phyloP scores from a whole-genome alignment of 2,888 invertebrate species.

The Thysanoteuthis rhombus region DNA sequence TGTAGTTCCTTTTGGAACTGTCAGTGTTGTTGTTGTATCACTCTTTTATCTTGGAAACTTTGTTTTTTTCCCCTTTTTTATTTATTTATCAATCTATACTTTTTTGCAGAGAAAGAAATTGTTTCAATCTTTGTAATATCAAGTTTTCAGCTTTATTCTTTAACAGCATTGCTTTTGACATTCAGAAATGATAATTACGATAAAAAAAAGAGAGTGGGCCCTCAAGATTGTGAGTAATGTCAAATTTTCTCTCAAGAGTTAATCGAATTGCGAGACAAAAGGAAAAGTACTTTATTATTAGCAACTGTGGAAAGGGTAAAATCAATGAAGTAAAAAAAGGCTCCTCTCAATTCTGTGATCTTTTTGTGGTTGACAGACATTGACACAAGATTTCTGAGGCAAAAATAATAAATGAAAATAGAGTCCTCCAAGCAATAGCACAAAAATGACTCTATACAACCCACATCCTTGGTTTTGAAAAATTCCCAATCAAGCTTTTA shows the following conservation, averaged over 20 bases:
- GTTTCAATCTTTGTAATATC: background rate
- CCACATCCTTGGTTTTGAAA: background rate
- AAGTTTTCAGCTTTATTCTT: background rate
- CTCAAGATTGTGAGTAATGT: background rate
- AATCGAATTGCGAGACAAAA: background rate
- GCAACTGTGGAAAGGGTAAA: background rate
- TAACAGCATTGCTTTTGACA: background rate
- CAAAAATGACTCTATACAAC: background rate
- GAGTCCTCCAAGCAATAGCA: background rate
- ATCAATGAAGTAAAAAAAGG: background rate
- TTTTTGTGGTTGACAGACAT: background rate
- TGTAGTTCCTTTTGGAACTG: background rate
- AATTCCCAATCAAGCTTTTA: background rate
- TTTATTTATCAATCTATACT: background rate
- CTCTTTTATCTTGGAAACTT: background rate
- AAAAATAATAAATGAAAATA: background rate
- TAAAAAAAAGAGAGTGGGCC: background rate
- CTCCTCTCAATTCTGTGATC: background rate
- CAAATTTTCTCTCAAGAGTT: background rate
- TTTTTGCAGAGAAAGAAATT: background rate
- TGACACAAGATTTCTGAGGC: background rate
- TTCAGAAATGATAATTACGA: background rate
- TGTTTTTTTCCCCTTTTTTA: background rate
- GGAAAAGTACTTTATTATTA: slow-evolving; percentile 12
- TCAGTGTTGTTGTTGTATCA: background rate